phyloP scores from a whole-genome alignment of 2,113 vertebrate species.

The Sclerurus mexicanus region DNA sequence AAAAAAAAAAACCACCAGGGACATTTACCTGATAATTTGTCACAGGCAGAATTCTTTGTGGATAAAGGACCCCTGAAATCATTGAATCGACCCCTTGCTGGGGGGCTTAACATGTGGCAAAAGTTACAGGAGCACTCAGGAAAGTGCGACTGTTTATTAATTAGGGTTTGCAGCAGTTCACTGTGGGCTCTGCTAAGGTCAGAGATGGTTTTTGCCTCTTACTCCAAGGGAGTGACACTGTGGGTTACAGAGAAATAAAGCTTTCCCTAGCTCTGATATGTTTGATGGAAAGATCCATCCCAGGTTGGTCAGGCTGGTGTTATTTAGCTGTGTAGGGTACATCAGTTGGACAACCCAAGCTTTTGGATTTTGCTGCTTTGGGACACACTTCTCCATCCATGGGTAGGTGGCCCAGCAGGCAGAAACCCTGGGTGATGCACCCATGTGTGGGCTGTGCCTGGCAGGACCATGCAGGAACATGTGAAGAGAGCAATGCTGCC shows the following conservation, averaged over 20 bases:
- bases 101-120: not conserved
- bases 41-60: not conserved
- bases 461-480: rapidly evolving
- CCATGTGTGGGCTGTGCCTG: rapidly evolving
- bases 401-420: not conserved
- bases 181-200: not conserved
- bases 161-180: not conserved
- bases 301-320: not conserved
- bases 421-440: not conserved
- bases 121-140: not conserved
- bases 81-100: not conserved
- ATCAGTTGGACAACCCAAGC: not conserved
- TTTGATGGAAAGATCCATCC: not conserved
- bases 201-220: not conserved
- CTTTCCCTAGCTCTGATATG: not conserved
- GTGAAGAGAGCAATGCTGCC: rapidly evolving
- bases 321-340: not conserved
- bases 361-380: not conserved
- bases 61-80: not conserved
- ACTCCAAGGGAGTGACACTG: not conserved
- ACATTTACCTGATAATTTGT: constrained; percentile 5
- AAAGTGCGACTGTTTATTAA: not conserved
- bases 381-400: not conserved
- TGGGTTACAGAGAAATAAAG: not conserved
- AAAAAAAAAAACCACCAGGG: not conserved